These are phyloP conservation scores for Drosophila sproati DNA, from an alignment of 1,140 invertebrate genomes.

Conservation along the genomic window DNA sequence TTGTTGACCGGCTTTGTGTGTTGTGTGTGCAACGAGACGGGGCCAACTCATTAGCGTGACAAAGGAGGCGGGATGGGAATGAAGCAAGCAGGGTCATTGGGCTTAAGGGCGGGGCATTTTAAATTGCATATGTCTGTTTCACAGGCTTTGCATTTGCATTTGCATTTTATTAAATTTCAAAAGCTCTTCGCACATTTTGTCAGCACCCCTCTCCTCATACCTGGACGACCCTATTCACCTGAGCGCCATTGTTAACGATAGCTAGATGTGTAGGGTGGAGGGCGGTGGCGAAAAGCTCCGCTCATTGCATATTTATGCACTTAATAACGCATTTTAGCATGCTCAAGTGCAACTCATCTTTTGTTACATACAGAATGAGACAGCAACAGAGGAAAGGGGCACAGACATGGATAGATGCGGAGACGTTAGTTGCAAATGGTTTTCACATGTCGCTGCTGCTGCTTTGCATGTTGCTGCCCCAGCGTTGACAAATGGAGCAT, in stretches of 20 bases:
- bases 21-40: constrained; percentile 47
- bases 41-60: constrained; percentile 75
- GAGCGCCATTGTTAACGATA: constrained; percentile 56
- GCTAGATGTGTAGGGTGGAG: background rate
- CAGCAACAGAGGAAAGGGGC: background rate
- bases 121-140: constrained; percentile 69
- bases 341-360: constrained; percentile 81
- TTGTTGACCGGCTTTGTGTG: constrained; percentile 45
- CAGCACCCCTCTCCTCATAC: constrained; percentile 15
- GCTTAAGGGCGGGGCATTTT: constrained; percentile 4
- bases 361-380: constrained; percentile 61
- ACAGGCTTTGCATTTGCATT: constrained; percentile 76
- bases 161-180: constrained; percentile 83
- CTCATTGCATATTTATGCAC: constrained; percentile 82
- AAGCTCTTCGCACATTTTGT: constrained; percentile 63
- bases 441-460: constrained; percentile 34
- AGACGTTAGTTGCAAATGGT: constrained; percentile 54
- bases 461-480: constrained; percentile 3
- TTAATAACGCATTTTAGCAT: constrained; percentile 83
- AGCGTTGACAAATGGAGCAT: constrained; percentile 75
- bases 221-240: constrained; percentile 51
- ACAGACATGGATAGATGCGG: background rate
- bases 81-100: constrained; percentile 9
- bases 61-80: background rate
- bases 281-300: constrained; percentile 16